Base-by-base conservation (phyloP, 2,797 vertebrate species). In the Sebastes kiyomatsui region DNA sequence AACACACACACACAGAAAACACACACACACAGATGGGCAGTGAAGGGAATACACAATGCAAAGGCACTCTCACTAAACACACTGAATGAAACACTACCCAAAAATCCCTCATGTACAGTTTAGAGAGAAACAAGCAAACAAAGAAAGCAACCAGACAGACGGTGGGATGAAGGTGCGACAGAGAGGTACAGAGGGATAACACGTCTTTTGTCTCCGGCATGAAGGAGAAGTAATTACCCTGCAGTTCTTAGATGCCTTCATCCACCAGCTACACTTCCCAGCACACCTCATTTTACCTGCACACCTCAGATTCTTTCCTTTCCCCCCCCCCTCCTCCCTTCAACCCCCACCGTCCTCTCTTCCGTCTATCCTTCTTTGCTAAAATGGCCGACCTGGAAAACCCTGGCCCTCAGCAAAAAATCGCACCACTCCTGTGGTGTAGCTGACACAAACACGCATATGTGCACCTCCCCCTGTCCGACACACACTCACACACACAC, bases 361-460 rank as follows among this genome's bases (percentile, higher is more conserved):
- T 87, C 90, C 78, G 59, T 90, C 85, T 89, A 86, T 89, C 81
- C 75, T 81, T 91, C 88, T 77, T 73, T 77, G 72, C 88, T 94
- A 95, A 95, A 94, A 95, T 95, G 93, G 94, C 94, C 87, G 92
- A 90, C 92, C 85, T 89, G 88, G 84, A 94, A 94, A 95, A 94
- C 91, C 85, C 89, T 90, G 87, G 88, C 88, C 91, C 90, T 94
- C 91, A 94, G 93, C 93, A 94, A 92, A 93, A 42, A 93, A 91
- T 86, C 25, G 18, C 84, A 84, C 67, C 80, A 79, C 86, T 90
- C 89, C 89, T 88, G 90, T 85, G 83, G 92, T 78, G 91, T 75
- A 66, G 82, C 85, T 82, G 85, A 81, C 80, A 77, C 72, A 64
- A 22, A 65, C 83, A 71, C 80, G 18, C 86, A 80, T 84, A 87